phyloP scores from a whole-genome alignment of 2,113 vertebrate genomes.

The Perognathus longimembris region DNA sequence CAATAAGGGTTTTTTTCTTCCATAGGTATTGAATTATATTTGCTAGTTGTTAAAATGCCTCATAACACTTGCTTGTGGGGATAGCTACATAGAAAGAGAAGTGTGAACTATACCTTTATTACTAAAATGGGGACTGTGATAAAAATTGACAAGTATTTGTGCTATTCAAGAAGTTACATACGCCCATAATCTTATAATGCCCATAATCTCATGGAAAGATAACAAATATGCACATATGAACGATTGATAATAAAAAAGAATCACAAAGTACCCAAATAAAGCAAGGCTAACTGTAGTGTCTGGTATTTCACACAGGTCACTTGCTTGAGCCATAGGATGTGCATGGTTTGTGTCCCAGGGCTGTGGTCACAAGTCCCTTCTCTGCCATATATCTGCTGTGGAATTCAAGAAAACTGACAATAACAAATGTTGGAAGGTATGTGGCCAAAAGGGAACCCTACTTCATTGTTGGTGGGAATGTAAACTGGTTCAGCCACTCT shows the following conservation, averaged over 20 bases:
- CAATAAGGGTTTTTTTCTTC: background rate
- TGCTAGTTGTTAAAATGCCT: background rate
- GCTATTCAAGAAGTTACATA: background rate
- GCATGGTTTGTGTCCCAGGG: too few relatives aligned
- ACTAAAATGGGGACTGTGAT: background rate
- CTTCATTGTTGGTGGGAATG: too few relatives aligned
- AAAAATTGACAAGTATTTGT: background rate
- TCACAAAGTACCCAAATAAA: background rate
- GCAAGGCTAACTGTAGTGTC: background rate
- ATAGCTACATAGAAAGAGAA: background rate
- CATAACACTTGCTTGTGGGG: background rate
- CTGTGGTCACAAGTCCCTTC: background rate
- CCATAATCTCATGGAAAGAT: too few relatives aligned
- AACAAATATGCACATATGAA: too few relatives aligned
- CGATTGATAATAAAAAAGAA: background rate
- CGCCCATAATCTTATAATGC: too few relatives aligned
- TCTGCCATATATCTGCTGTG: background rate
- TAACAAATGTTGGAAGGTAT: too few relatives aligned
- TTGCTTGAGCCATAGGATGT: fast-evolving
- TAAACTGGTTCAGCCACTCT: too few relatives aligned
- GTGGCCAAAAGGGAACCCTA: too few relatives aligned
- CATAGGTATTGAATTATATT: background rate
- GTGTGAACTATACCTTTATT: background rate
- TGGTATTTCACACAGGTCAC: background rate
- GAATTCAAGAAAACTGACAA: background rate